phyloP scores from a whole-genome alignment of 2,888 invertebrate genomes.

The Gisinianus flammeolus region DNA sequence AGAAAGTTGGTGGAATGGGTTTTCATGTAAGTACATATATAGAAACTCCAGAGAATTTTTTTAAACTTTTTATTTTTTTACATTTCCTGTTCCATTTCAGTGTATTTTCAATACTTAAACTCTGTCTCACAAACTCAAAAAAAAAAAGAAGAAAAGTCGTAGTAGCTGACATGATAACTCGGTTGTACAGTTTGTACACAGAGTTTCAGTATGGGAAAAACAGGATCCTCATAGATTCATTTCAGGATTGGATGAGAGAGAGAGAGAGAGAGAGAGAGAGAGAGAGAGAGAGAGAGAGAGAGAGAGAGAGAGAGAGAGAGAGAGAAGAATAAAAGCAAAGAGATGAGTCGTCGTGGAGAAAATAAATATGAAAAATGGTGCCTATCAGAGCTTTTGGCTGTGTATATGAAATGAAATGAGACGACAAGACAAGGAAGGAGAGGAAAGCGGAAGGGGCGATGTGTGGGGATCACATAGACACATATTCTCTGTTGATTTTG shows the following conservation, averaged over 20 bases:
- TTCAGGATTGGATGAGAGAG: no score
- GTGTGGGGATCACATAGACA: no score
- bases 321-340: neutral
- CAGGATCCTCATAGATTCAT: neutral
- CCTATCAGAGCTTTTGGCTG: neutral
- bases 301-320: neutral
- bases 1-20: no score
- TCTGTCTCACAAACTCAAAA: neutral
- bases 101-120: neutral
- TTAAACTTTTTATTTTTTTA: neutral
- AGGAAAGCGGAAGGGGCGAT: slow-evolving; percentile 27
- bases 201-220: neutral
- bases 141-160: no score
- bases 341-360: neutral
- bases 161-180: neutral
- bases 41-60: neutral
- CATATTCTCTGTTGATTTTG: slow-evolving; percentile 34
- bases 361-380: slow-evolving; percentile 5
- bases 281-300: neutral
- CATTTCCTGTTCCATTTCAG: slow-evolving; percentile 19
- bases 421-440: neutral
- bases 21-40: no score
- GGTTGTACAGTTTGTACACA: no score
- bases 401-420: neutral
- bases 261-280: neutral